phyloP scores from a whole-genome alignment of 2,888 invertebrate species.

The Ischnus inquisitorius region DNA sequence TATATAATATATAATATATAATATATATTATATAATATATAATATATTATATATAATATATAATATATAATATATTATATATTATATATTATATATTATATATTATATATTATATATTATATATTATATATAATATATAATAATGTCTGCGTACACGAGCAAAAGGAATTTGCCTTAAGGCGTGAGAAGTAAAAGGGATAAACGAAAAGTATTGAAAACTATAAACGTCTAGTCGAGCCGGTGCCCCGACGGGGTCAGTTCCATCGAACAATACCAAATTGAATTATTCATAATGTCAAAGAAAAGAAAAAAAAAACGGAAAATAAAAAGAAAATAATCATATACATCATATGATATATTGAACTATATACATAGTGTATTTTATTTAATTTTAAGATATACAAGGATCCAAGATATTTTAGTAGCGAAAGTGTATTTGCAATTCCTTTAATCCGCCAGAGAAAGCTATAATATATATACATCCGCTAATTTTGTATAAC shows the following conservation, averaged over 20 bases:
- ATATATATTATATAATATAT: no score
- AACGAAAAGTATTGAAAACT: constrained; percentile 36
- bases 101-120: no score
- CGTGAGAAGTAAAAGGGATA: constrained; percentile 59
- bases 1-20: no score
- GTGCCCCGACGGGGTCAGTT: constrained; percentile 25
- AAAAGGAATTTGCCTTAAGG: constrained; percentile 77
- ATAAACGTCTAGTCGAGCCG: constrained; percentile 54
- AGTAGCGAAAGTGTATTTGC: constrained; percentile 72
- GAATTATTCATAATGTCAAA: constrained; percentile 39
- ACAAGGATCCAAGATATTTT: constrained; percentile 77
- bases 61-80: no score
- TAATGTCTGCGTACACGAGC: constrained; percentile 57
- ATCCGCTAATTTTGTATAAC: constrained; percentile 78
- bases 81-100: no score
- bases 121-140: constrained; percentile 46
- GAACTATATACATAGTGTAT: constrained; percentile 71
- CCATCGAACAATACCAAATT: constrained; percentile 39
- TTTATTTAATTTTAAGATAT: constrained; percentile 73
- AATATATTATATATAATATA: no score
- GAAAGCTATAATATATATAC: constrained; percentile 59
- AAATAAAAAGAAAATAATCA: constrained; percentile 20
- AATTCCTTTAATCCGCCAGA: constrained; percentile 73
- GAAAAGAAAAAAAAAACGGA: no score
- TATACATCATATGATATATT: constrained; percentile 42